phyloP scores from a whole-genome alignment of 1,140 invertebrate genomes.

The Drosophila dunni region DNA sequence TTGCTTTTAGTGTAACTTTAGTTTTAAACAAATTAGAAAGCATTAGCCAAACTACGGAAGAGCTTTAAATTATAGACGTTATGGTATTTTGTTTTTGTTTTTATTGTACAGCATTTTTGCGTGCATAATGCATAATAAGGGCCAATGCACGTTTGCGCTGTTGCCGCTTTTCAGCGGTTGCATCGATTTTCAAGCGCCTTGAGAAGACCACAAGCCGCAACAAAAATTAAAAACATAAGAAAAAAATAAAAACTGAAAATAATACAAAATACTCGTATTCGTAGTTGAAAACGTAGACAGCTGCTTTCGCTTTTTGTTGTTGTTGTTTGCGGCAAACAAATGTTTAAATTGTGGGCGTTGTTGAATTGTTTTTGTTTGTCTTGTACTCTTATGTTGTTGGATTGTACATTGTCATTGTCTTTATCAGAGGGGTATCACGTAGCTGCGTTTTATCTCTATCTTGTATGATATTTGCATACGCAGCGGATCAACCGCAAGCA shows the following conservation, averaged over 20 bases:
- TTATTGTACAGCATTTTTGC: conserved; percentile 24
- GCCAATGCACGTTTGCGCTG: conserved; percentile 39
- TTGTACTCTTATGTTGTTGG: conserved; percentile 13
- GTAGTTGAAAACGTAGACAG: conserved; percentile 26
- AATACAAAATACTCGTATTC: conserved; percentile 27
- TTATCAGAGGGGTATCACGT: conserved; percentile 71
- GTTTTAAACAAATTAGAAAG: too few relatives aligned
- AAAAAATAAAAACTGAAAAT: conserved; percentile 10
- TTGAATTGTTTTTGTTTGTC: conserved; percentile 39
- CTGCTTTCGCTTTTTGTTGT: conserved; percentile 70
- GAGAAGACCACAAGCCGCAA: conserved; percentile 66
- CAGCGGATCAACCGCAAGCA: conserved; percentile 52
- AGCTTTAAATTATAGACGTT: too few relatives aligned
- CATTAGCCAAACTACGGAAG: too few relatives aligned
- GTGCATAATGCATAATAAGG: conserved; percentile 9
- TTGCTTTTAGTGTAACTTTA: too few relatives aligned
- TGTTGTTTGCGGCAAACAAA: conserved; percentile 52
- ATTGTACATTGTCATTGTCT: conserved; percentile 49
- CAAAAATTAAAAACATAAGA: conserved; percentile 45
- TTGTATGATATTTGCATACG: conserved; percentile 70
- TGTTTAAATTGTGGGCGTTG: conserved; percentile 73
- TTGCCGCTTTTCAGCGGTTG: conserved; percentile 68
- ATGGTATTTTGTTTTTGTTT: too few relatives aligned
- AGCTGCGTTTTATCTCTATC: conserved; percentile 67
- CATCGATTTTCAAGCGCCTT: conserved; percentile 74